Base-by-base conservation (phyloP, 2,797 vertebrate genomes). In the Lemur catta region DNA sequence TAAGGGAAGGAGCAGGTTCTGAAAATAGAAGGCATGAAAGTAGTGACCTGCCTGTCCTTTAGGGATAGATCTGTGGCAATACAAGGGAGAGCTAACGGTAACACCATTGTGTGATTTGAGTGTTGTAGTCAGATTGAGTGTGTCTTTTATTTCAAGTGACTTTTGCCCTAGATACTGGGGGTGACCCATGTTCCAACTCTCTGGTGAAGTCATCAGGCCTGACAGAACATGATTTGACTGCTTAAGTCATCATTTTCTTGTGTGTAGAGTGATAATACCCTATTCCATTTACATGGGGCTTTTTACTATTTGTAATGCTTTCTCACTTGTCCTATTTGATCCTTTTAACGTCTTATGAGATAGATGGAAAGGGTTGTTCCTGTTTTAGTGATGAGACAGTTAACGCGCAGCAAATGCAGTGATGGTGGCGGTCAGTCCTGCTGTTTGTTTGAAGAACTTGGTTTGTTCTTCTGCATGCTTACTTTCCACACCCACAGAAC, bases 91-190 rank as follows among this genome's bases (percentile, higher is more conserved):
- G 15, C 35, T 84, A 55, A 50, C 7, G 18, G 10, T 86, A 59
- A 76, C 63, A 33, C 17, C n/a, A 20, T 46, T 35, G 43, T 71
- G 33, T 17, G 38, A 28, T 78, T 86, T 57, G 79, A 46, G 33
- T 46, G 24, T 84, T 69, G 38, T 72, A 3, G 78, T 84, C 78
- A 93, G 52, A 46, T 52, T 41, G 38, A 90, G 74, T 43, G 28
- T 76, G 26, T 59, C 65, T 96, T 94, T 94, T 72, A 61, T 95
- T 93, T 94, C 72, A 74, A 26, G 43, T 88, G 78, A 87, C 52
- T 86, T 97, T 96, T 86, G 63, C 67, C 57, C 55, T 71, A 75
- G 24, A 69, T 92, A 52, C 67, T 79, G 35, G 71, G 28, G 55
- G 41, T 74, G 76, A 81, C 38, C 48, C 74, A 65, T 3, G 12